Base-by-base conservation (phyloP, 2,888 invertebrate species). In the Glomeris marginata region DNA sequence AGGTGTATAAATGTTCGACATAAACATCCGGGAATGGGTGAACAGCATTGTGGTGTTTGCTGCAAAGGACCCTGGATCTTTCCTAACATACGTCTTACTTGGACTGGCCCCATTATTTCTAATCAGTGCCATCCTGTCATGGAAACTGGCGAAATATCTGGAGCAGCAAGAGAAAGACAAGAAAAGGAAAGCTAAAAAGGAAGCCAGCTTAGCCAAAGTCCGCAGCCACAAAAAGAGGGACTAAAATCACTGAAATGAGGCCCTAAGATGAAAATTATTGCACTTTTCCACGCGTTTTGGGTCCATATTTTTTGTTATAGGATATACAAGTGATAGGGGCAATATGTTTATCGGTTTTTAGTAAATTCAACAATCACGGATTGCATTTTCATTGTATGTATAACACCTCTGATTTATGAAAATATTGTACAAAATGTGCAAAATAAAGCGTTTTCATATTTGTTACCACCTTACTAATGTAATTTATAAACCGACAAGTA, bases 101-200 rank as follows among this genome's bases (percentile, higher is more conserved):
- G 64, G 65, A 49, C 61, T 73, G 35, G 70, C 72, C 10, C 73
- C 73, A 16, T 63, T 73, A 47, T 71, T 74, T 56, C 61, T 69
- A 42, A 65, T 72, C 22, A 72, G 72, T 59, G 69, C 72, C 33
- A 59, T 71, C 42, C 60, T 73, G 16, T 72, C 73, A 2, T 73
- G 71, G 69, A 68, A 71, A 54, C 61, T 73, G 38, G 70, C 72
- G 2, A 71, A 71, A 57, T 67, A 71, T 51, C 66, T 74, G 52
- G 71, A 72, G 55, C 65, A 66, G 22, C 69, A 72, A 56, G 70
- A 73, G 52, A 71, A 71, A 56, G 69, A 69, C 37, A 68, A 69
- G 57, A 69, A 66, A 51, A 62, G 62, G 47, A 65, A 66, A 55
- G 62, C 66, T 2, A 68, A 65, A 55, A 60, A 66, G 55, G 68